Conservation (phyloP, 2,797 vertebrate species). For the Rhinella marina region DNA sequence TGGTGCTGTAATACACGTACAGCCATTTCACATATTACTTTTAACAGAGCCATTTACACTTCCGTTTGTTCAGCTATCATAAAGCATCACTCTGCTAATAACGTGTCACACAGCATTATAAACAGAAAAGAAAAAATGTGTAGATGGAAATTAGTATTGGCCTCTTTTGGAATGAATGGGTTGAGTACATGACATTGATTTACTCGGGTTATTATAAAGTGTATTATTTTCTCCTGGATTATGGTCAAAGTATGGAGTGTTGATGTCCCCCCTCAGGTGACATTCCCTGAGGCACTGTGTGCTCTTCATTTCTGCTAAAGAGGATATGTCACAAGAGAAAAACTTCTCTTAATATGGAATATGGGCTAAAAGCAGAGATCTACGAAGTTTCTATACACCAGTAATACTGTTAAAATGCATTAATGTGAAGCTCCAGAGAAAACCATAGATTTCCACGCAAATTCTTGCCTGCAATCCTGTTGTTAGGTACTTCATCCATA, state of each 20-base stretch:
- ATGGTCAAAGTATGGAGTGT: neutral
- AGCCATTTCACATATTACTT: constrained; percentile 21
- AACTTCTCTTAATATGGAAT: neutral
- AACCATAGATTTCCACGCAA: neutral
- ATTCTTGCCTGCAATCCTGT: neutral
- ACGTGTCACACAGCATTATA: constrained; percentile 46
- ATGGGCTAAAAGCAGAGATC: neutral
- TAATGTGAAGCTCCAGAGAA: neutral
- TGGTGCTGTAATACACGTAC: neutral
- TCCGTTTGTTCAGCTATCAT: constrained; percentile 37
- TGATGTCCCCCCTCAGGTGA: neutral
- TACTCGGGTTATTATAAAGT: neutral
- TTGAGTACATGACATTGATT: neutral
- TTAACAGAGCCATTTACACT: constrained; percentile 42
- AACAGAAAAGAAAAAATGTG: constrained; percentile 10
- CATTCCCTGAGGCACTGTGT: neutral
- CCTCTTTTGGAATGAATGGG: neutral
- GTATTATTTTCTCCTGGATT: neutral
- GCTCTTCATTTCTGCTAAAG: neutral
- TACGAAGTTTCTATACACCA: neutral
- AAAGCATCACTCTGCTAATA: constrained; percentile 43
- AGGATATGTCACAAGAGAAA: neutral
- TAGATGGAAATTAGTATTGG: neutral
- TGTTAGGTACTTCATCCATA: too few species aligned
- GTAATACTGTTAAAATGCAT: neutral